A percentile compares a stretch with the other conserved stretches of the same genome.
Conservation (phyloP, 2,888 invertebrate species). For the Neocrepidodera transversa region DNA sequence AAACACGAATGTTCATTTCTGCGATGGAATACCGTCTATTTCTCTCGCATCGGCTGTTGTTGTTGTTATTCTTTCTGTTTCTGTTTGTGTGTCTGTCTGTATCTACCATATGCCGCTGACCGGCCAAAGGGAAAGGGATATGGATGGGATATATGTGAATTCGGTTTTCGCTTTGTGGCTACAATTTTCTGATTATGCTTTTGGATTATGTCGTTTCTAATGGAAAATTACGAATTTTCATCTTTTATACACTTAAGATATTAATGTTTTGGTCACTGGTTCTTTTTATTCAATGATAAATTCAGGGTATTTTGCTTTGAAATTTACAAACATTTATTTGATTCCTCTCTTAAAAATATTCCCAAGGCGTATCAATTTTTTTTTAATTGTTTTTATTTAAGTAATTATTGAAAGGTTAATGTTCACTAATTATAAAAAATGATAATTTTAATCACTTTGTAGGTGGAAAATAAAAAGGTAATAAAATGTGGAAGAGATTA, state of each 20-base stretch:
- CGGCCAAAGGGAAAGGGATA: constrained; percentile 18
- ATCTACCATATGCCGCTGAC: neutral
- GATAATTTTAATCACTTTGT: no score
- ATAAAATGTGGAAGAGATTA: no score
- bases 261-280: no score
- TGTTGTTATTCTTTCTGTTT: constrained; percentile 41
- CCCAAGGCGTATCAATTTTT: no score
- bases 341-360: no score
- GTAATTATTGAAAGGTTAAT: no score
- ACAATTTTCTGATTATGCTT: constrained; percentile 14
- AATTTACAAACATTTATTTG: no score
- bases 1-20: constrained; percentile 53
- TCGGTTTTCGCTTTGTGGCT: constrained; percentile 7
- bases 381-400: no score
- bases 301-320: no score
- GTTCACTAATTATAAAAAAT: no score
- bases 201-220: neutral
- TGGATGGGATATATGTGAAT: neutral
- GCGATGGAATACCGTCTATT: constrained; percentile 40
- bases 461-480: no score
- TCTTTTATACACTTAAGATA: neutral
- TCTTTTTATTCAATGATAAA: no score
- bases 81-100: constrained; percentile 19
- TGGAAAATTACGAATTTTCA: neutral
- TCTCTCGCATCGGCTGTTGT: constrained; percentile 39